phyloP scores from a whole-genome alignment of 2,888 invertebrate species.

The Muschampia plurimacula region DNA sequence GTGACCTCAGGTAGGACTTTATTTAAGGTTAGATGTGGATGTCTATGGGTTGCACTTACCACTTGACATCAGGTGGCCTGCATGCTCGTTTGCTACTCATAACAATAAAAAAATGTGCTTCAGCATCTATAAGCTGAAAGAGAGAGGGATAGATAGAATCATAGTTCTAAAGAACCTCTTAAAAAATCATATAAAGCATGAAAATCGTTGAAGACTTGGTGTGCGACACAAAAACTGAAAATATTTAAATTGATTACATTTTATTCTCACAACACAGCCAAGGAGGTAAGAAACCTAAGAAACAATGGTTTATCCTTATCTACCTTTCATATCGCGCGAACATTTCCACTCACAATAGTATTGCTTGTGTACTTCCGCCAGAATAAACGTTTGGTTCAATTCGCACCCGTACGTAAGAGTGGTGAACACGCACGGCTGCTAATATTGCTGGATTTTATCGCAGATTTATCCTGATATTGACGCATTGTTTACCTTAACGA shows the following conservation, averaged over 20 bases:
- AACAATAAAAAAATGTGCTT: no score
- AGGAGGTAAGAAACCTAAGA: slow-evolving; percentile 50
- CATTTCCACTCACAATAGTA: slow-evolving; percentile 43
- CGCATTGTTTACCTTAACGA: background rate
- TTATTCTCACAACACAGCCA: slow-evolving; percentile 48
- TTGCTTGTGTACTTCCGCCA: slow-evolving; percentile 47
- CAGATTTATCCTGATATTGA: background rate
- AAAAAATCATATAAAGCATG: background rate
- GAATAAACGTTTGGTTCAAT: slow-evolving; percentile 42
- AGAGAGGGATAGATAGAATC: no score
- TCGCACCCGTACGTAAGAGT: slow-evolving; percentile 40
- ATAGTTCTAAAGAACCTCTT: no score
- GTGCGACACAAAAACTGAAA: background rate
- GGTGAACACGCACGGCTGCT: background rate
- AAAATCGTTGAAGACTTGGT: background rate
- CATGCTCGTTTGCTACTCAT: no score
- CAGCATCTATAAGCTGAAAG: no score
- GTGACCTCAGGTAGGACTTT: no score
- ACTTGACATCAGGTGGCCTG: no score
- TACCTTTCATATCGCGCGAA: slow-evolving; percentile 53
- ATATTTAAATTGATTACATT: slow-evolving; percentile 40
- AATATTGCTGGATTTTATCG: background rate
- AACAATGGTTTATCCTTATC: slow-evolving; percentile 52
- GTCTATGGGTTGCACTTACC: no score
- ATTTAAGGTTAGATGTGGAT: no score